Evolutionary conservation across 2,797 vertebrate genomes (phyloP).

Genomic region (Lycodopsis pacificus): DNA sequence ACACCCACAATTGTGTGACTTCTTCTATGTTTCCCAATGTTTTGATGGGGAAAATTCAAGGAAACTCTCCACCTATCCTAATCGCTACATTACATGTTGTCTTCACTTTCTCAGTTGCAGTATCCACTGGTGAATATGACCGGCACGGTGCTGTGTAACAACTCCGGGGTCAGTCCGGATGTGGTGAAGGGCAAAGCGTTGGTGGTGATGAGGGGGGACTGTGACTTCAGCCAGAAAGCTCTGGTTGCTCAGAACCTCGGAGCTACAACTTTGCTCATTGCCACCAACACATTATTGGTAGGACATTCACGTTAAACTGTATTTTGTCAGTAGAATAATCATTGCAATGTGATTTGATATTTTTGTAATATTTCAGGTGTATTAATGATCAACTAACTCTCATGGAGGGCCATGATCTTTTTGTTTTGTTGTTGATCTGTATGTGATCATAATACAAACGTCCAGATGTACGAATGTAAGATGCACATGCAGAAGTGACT

Average conservation of each 20-base stretch:
- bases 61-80: neutral
- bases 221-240: conserved; percentile 89
- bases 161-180: conserved; percentile 75
- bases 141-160: conserved; percentile 84
- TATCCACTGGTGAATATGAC: conserved; percentile 85
- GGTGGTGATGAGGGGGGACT: conserved; percentile 88
- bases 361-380: neutral
- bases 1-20: neutral
- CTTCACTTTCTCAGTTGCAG: conserved; percentile 74
- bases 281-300: conserved; percentile 81
- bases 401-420: neutral
- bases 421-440: neutral
- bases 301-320: conserved; percentile 17
- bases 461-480: neutral
- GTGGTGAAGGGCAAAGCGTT: conserved; percentile 84
- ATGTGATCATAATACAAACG: neutral
- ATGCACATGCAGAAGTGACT: neutral
- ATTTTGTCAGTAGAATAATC: neutral
- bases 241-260: conserved; percentile 84
- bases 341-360: neutral
- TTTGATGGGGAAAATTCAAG: neutral
- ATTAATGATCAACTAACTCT: neutral
- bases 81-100: neutral
- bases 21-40: neutral
- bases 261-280: conserved; percentile 89